Evolutionary conservation across 1,140 invertebrate species (phyloP).

Genomic region (Brachionus plicatilis): DNA sequence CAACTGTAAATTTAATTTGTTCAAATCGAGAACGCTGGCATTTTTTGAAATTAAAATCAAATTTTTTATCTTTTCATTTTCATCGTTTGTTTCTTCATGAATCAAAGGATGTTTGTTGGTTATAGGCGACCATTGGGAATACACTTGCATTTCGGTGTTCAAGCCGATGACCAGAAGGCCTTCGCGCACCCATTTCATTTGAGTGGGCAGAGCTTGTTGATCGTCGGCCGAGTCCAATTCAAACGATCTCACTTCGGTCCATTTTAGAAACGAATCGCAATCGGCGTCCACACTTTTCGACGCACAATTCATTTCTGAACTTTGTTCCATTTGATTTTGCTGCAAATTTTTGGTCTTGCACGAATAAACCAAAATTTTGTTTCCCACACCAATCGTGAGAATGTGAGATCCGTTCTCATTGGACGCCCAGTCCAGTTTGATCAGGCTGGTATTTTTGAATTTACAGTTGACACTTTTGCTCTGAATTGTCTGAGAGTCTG

Average conservation of each 20-base stretch:
- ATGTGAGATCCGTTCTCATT: constrained; percentile 98
- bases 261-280: constrained; percentile 60
- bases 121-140: constrained; percentile 78
- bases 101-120: neutral
- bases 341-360: neutral
- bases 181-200: constrained; percentile 94
- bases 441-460: constrained; percentile 52
- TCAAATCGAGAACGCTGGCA: constrained; percentile 36
- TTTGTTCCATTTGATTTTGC: neutral
- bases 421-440: constrained; percentile 96
- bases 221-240: constrained; percentile 88
- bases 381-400: constrained; percentile 88
- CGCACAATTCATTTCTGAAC: too few relatives aligned
- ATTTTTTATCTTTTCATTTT: neutral
- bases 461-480: neutral
- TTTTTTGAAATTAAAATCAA: constrained; percentile 25
- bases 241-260: constrained; percentile 89
- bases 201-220: constrained; percentile 89
- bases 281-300: neutral
- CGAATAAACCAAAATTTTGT: constrained; percentile 63
- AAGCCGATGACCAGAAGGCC: constrained; percentile 95
- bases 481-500: neutral
- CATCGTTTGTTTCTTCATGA: neutral
- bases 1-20: neutral
- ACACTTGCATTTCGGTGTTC: constrained; percentile 99